A percentile compares a stretch with the other conserved stretches of the same genome.
Evolutionary conservation across 2,888 invertebrate genomes (phyloP).

Genomic region (Clivina fossor): DNA sequence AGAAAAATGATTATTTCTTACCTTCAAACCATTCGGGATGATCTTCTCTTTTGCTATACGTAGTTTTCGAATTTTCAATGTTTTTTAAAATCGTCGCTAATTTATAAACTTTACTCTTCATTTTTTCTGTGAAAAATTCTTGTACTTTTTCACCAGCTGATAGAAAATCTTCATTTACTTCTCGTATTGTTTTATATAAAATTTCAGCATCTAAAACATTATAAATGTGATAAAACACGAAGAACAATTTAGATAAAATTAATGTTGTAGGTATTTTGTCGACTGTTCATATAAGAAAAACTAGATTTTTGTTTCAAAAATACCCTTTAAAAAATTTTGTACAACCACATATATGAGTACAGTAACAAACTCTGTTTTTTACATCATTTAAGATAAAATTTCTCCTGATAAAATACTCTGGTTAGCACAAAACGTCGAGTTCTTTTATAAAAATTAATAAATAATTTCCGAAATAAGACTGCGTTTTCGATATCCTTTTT

Average conservation of each 20-base stretch:
- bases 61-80: constrained; percentile 60
- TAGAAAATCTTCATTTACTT: constrained; percentile 68
- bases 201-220: constrained; percentile 70
- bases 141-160: constrained; percentile 71
- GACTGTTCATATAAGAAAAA: too few species aligned
- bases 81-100: constrained; percentile 52
- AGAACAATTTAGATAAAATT: too few species aligned
- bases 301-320: too few species aligned
- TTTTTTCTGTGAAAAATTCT: constrained; percentile 72
- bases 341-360: constrained; percentile 4
- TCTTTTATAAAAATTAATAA: too few species aligned
- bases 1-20: constrained; percentile 42
- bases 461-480: too few species aligned
- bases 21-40: constrained; percentile 83
- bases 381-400: too few species aligned
- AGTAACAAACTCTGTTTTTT: too few species aligned
- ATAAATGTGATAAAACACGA: too few species aligned
- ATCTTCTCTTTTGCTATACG: constrained; percentile 61
- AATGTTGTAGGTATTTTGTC: too few species aligned
- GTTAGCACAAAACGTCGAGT: too few species aligned
- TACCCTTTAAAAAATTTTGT: background rate
- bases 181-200: constrained; percentile 69
- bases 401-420: too few species aligned
- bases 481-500: too few species aligned
- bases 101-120: constrained; percentile 59